Conservation (phyloP, 1,140 invertebrate species). For the Drosophila kikkawai region DNA sequence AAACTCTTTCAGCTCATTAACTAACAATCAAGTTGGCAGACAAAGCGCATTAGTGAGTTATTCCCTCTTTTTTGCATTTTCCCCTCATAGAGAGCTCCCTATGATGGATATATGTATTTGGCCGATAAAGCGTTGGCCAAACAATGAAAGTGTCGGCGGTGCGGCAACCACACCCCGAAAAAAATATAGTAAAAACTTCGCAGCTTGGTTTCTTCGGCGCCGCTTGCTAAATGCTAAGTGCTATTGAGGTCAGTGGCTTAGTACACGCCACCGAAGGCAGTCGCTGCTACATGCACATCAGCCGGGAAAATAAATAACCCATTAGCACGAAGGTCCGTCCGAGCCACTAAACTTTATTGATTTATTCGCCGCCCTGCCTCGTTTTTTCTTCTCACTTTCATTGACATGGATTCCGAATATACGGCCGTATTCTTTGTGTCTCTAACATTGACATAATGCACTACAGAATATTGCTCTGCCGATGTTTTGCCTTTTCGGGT, state of each 20-base stretch:
- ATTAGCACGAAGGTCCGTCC: slow-evolving; percentile 76
- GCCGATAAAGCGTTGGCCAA: slow-evolving; percentile 58
- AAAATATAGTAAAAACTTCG: slow-evolving; percentile 41
- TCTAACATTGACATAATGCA: slow-evolving; percentile 55
- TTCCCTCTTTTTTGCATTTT: slow-evolving; percentile 51
- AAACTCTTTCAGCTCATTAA: slow-evolving; percentile 62
- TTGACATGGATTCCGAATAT: slow-evolving; percentile 58
- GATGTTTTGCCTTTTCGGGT: slow-evolving; percentile 17
- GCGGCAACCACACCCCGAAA: slow-evolving; percentile 56
- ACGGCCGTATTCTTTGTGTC: slow-evolving; percentile 11
- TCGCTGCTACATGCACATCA: slow-evolving; percentile 39
- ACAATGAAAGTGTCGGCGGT: slow-evolving; percentile 75
- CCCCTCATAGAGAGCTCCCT: slow-evolving; percentile 18
- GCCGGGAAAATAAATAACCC: slow-evolving; percentile 75
- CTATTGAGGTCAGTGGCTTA: slow-evolving; percentile 75
- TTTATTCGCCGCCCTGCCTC: slow-evolving; percentile 54
- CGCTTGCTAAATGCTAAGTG: slow-evolving; percentile 55
- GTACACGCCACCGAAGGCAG: slow-evolving; percentile 63
- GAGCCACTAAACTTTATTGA: slow-evolving; percentile 62
- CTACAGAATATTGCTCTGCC: slow-evolving; percentile 29
- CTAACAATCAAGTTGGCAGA: slow-evolving; percentile 67
- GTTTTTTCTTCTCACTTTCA: slow-evolving; percentile 74
- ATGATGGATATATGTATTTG: slow-evolving; percentile 30
- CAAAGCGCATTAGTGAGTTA: slow-evolving; percentile 75
- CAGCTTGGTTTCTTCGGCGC: slow-evolving; percentile 51